phyloP scores from a whole-genome alignment of 2,797 vertebrate species.

The Microchirus variegatus region DNA sequence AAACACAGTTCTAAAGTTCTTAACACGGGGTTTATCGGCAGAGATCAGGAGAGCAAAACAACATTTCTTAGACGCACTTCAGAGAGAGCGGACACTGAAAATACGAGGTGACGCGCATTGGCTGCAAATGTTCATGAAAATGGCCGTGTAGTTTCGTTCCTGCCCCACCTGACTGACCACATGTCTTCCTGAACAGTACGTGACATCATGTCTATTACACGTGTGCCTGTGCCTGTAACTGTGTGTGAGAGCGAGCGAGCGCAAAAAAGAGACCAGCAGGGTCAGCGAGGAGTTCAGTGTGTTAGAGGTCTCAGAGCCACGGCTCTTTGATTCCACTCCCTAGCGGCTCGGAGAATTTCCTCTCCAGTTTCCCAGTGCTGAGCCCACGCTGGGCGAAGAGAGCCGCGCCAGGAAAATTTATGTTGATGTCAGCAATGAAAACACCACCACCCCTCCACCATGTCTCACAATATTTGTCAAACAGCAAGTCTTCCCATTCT shows the following conservation, averaged over 20 bases:
- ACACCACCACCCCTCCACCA: conserved; percentile 73
- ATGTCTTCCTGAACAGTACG: too few relatives aligned
- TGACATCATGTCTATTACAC: not conserved
- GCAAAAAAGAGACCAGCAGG: conserved; percentile 42
- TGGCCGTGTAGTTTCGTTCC: too few relatives aligned
- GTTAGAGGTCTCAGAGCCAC: conserved; percentile 77
- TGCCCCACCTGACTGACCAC: too few relatives aligned
- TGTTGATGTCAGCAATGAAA: conserved; percentile 87
- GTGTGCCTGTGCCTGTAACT: conserved; percentile 18
- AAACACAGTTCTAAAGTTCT: too few relatives aligned
- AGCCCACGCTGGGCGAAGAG: conserved; percentile 78
- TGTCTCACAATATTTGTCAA: conserved; percentile 87
- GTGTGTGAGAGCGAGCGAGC: conserved; percentile 27
- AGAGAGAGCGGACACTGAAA: too few relatives aligned
- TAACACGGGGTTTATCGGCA: too few relatives aligned
- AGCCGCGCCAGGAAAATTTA: conserved; percentile 81
- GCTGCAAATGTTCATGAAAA: too few relatives aligned
- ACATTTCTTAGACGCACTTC: too few relatives aligned
- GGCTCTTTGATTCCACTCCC: conserved; percentile 81
- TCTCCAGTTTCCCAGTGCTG: conserved; percentile 80
- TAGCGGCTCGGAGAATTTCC: conserved; percentile 76
- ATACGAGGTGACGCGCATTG: too few relatives aligned
- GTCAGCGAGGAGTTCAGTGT: conserved; percentile 77
- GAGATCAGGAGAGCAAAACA: too few relatives aligned
- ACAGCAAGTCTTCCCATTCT: conserved; percentile 81